Evolutionary conservation across 1,140 invertebrate genomes (phyloP), one percentile per base, ranked within the genome.

Genomic region (Muscidifurax raptorellus): DNA sequence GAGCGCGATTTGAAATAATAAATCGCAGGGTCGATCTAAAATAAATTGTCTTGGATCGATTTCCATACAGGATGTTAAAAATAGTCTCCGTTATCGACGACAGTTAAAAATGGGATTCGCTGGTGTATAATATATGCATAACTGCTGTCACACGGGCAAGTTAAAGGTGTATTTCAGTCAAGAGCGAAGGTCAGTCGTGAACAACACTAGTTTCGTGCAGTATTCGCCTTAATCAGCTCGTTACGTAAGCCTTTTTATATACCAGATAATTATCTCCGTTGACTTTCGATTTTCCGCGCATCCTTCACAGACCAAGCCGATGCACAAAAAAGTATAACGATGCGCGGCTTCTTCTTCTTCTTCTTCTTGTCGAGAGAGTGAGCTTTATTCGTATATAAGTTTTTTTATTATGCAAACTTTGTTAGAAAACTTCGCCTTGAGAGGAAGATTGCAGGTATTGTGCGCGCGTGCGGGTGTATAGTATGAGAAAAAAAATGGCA

Each of bases 61-160:
- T 59, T 59, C 52, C 18, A 59, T 7, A 22, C 52, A n/a, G 22
- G n/a, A 6, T 1, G 52, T 69, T 6, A 80, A 22, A 71, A 67
- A 22, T 40, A 40, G 12, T 69, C 44, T 32, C n/a, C 28, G 52
- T 80, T 81, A 59, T 81, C 44, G 44, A 28, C 18, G 36, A 6
- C 28, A 52, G 27, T 74, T 72, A 81, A 72, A 81, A 32, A 44
- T 25, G 27, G 40, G 25, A 71, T 30, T 25, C 76, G 40, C 18
- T 10, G 28, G 28, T 12, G n/a, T n/a, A n/a, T n/a, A n/a, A n/a
- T n/a, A 27, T 18, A 40, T 47, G 78, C 66, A 78, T 25, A 75
- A 52, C 84, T 82, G 40, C 84, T 82, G 40, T n/a, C 82, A 25
- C 15, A 76, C n/a, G 52, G 6, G 81, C 15, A 84, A 87, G 76